Evolutionary conservation across 2,888 invertebrate genomes (phyloP), one percentile per base, ranked within the genome.

Genomic region (Ephialtes manifestator): DNA sequence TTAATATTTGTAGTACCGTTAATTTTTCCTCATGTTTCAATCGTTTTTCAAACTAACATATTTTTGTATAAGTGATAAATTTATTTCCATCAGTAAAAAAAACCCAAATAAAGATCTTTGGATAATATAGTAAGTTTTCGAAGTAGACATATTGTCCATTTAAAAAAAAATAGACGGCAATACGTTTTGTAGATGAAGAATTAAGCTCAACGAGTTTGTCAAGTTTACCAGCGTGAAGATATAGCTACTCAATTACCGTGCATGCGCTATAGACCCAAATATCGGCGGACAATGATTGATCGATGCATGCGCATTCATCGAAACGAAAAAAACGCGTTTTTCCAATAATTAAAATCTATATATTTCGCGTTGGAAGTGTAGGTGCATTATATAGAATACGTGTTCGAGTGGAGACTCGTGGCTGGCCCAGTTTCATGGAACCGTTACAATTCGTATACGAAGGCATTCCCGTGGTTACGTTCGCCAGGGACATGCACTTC

Each of bases 401-500:
- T 71, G 53, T 79, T 46, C 63, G 63, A 20, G 28, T 51, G 39
- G 31, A 70, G 43, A 55, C 13, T 35, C 15, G 63, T 72, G 39
- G 58, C 48, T 68, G 83, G 78, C 67, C 78, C 60, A 74, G 78
- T 74, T 78, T 68, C 83, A 58, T 28, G 51, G 67, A 78, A 31
- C 51, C 72, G 67, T 60, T 78, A 60, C 53, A 46, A 74, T 74
- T 31, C 31, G 35, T 55, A 60, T 31, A 5, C 46, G 48, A 60
- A 35, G 4, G 46, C 28, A 77, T 76, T 72, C 43, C 11, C 67
- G 68, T 72, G 83, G 79, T 70, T 78, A 60, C 72, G 24, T 79
- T 71, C 60, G 60, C 46, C 51, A 79, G 43, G 60, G 46, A 63
- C 48, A 67, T 2, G 48, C 28, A 63, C 58, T 28, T 39, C 24